phyloP scores from a whole-genome alignment of 1,140 invertebrate genomes.

The Diprion similis region DNA sequence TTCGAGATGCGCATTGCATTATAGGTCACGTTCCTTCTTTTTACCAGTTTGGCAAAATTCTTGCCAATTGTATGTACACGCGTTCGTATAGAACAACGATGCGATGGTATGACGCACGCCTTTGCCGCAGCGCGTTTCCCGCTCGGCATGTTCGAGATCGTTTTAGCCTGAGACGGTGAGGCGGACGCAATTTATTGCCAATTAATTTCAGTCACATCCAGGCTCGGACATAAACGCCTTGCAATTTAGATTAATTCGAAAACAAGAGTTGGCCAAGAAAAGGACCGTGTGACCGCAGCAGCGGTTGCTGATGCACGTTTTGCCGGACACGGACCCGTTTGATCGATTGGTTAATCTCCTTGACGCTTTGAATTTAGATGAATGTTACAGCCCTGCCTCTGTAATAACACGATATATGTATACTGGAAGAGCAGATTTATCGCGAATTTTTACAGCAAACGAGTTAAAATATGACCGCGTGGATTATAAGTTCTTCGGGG shows the following conservation, averaged over 20 bases:
- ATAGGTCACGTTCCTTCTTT: not conserved
- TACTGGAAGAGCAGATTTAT: too few species aligned
- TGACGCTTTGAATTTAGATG: slow-evolving; percentile 13
- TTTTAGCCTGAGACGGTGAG: not conserved
- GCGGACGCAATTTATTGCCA: not conserved
- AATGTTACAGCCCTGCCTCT: not conserved
- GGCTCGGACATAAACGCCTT: not conserved
- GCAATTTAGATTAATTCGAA: not conserved
- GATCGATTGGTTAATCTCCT: slow-evolving; percentile 9
- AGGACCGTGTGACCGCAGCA: not conserved
- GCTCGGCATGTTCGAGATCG: not conserved
- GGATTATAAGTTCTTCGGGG: too few species aligned
- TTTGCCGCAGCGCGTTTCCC: not conserved
- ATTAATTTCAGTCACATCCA: slow-evolving; percentile 5
- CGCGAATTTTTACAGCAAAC: too few species aligned
- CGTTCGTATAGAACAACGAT: too few species aligned
- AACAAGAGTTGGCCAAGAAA: not conserved
- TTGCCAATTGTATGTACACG: not conserved
- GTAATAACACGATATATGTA: too few species aligned
- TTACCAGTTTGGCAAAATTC: not conserved
- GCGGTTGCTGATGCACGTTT: not conserved
- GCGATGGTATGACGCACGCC: too few species aligned
- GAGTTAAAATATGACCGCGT: too few species aligned
- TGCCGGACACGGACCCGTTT: not conserved
- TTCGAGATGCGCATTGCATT: too few species aligned